Percentiles rank a stretch among this genome's conserved stretches.
Evolutionary conservation across 2,113 vertebrate genomes (phyloP).

Genomic region (Aix galericulata): DNA sequence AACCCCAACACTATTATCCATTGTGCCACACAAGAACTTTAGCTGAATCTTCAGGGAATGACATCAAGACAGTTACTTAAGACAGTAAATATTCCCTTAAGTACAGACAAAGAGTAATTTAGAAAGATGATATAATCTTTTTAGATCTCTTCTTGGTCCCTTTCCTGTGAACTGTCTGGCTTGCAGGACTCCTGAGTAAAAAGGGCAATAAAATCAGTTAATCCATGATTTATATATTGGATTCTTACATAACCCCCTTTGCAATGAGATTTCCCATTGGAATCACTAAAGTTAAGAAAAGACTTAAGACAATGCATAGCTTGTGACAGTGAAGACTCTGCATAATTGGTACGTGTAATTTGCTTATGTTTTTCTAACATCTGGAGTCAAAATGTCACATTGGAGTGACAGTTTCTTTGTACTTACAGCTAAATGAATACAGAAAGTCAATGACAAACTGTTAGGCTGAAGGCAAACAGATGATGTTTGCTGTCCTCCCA

Average conservation of each 20-base stretch:
- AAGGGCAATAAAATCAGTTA: background rate
- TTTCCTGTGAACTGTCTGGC: background rate
- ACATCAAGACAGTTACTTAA: conserved; percentile 11
- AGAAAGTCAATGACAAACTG: conserved; percentile 1
- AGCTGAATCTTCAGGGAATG: conserved; percentile 1
- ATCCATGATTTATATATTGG: background rate
- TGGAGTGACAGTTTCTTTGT: conserved; percentile 4
- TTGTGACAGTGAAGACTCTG: background rate
- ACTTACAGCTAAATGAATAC: conserved; percentile 4
- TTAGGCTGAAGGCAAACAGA: conserved; percentile 29
- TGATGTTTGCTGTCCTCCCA: background rate
- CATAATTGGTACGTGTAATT: conserved; percentile 2
- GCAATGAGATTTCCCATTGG: background rate
- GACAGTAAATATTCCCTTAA: background rate
- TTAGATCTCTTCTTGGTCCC: background rate
- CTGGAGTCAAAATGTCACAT: conserved; percentile 33
- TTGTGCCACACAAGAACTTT: background rate
- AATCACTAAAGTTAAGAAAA: background rate
- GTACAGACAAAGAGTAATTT: background rate
- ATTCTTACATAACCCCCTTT: background rate
- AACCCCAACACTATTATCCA: conserved; percentile 45
- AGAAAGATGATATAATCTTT: background rate
- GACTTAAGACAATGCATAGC: background rate
- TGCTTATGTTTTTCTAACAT: conserved; percentile 8
- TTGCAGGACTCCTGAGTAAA: background rate